These are phyloP conservation scores for Ivindomyrus marchei DNA, from an alignment of 2,113 vertebrate genomes.

Conservation along the genomic window DNA sequence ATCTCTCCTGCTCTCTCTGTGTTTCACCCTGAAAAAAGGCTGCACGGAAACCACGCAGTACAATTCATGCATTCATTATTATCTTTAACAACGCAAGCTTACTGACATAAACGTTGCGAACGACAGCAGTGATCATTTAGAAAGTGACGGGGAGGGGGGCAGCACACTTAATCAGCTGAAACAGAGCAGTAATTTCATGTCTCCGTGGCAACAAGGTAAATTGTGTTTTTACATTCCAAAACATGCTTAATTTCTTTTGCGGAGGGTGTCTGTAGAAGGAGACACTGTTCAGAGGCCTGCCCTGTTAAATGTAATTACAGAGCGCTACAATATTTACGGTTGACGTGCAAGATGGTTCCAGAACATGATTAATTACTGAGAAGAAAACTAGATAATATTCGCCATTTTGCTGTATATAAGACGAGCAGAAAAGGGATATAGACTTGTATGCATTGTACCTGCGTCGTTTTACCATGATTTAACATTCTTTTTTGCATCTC, in stretches of 20 bases:
- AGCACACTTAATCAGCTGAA: constrained; percentile 55
- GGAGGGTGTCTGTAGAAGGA: background rate
- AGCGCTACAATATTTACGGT: background rate
- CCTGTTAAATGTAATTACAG: background rate
- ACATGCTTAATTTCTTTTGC: constrained; percentile 41
- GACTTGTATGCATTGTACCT: background rate
- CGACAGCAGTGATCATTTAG: constrained; percentile 31
- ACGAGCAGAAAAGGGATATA: background rate
- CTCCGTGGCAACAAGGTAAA: constrained; percentile 56
- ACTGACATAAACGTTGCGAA: constrained; percentile 55
- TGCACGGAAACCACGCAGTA: background rate
- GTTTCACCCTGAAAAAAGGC: background rate
- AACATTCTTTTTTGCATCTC: background rate
- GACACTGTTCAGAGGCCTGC: background rate
- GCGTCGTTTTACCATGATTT: background rate
- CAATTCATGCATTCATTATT: background rate
- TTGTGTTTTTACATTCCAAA: constrained; percentile 65
- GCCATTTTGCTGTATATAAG: background rate
- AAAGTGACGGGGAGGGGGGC: constrained; percentile 37
- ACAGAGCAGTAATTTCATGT: constrained; percentile 62
- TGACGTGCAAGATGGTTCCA: background rate
- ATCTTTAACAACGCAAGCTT: background rate
- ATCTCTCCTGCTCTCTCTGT: background rate
- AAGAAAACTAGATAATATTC: background rate
- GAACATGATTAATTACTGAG: background rate